phyloP scores from a whole-genome alignment of 2,888 invertebrate genomes.

The Andrena flavipes region DNA sequence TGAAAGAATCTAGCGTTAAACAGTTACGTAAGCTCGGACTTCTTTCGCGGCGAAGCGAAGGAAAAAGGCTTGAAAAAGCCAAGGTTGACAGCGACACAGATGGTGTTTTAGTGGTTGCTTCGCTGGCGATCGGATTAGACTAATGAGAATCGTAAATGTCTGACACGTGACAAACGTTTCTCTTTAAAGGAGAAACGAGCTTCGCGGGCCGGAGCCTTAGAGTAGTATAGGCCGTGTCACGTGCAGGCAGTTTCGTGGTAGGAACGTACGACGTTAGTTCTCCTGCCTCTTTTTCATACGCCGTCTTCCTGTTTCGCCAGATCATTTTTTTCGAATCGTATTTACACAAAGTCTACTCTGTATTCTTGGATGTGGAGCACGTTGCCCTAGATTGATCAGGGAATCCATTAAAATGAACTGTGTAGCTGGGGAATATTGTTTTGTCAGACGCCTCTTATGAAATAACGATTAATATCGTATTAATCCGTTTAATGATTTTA shows the following conservation, averaged over 20 bases:
- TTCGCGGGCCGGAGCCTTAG: neutral
- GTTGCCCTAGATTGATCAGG: neutral
- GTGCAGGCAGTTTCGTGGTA: neutral
- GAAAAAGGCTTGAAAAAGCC: neutral
- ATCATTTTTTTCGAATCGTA: neutral
- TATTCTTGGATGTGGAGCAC: neutral
- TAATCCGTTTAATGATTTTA: too few species aligned
- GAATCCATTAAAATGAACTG: neutral
- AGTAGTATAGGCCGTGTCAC: neutral
- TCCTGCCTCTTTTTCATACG: neutral
- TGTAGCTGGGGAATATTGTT: too few species aligned
- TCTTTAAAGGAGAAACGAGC: constrained; percentile 16
- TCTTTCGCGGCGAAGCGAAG: neutral
- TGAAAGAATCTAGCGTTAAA: neutral
- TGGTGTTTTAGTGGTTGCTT: neutral
- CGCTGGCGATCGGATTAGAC: constrained; percentile 18
- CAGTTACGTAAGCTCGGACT: constrained; percentile 15
- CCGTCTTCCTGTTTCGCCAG: neutral
- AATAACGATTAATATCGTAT: too few species aligned
- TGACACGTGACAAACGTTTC: constrained; percentile 34
- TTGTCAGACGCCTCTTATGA: too few species aligned
- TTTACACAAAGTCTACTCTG: neutral
- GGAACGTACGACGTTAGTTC: constrained; percentile 7
- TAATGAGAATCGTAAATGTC: constrained; percentile 15
- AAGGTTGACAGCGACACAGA: constrained; percentile 17